Evolutionary conservation across 2,113 vertebrate species (phyloP), one percentile per base, ranked within the genome.

Genomic region (Gobio gobio): DNA sequence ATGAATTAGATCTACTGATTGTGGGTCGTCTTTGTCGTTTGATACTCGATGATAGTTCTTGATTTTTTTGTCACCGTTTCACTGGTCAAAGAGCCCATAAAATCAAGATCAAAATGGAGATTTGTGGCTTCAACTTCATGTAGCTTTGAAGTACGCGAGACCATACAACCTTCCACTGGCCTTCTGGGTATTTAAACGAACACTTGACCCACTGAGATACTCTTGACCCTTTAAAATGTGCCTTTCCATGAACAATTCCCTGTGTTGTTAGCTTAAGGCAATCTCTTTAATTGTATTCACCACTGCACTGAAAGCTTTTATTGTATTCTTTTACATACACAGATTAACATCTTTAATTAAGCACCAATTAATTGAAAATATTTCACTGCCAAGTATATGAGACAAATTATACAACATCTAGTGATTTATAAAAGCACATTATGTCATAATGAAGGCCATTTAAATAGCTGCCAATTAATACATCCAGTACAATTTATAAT

Each of bases 331-430:
- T 78, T 9, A 58, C 8, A 36, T 78, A 24, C 51, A 33, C 14
- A 8, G 76, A 78, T 78, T 78, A 78, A 78, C 24, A 59, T 78
- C 76, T 78, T 59, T 78, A 78, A 78, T 78, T 77, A 58, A 77
- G 47, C 26, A 58, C 47, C 1, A 0, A 56, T 22, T 56, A 24
- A 78, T 59, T 22, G 33, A 40, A 36, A 59, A n/a, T 43, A 78
- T 59, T 26, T 59, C 26, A 22, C 12, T 59, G 29, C 33, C 5
- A 14, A n/a, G 29, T 9, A 59, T 22, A 78, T 20, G 54, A 54
- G 26, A 36, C 29, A 59, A 33, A 40, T 76, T 13, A 20, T 24
- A 74, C 43, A 76, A 33, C 51, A 72, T 72, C 68, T 72, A 56
- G 40, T 16, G 20, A 72, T 43, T 56, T 72, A 72, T 24, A 24